Conservation (phyloP, 2,113 vertebrate species). For the Rhinolophus ferrumequinum region DNA sequence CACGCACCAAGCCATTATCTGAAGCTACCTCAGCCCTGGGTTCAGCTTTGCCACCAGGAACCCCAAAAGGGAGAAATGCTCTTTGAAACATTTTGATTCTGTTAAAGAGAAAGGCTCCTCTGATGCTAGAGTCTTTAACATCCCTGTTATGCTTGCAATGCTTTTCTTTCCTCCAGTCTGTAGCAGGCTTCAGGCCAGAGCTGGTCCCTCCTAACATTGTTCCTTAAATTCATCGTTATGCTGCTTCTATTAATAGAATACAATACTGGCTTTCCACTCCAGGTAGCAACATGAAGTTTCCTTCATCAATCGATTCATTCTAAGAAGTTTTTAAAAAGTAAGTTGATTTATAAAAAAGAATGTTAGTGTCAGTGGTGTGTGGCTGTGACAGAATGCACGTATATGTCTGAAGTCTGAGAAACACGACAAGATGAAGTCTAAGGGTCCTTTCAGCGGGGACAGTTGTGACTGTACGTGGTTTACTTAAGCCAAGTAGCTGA, state of each 20-base stretch:
- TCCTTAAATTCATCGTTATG: background rate
- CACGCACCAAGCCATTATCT: accelerated
- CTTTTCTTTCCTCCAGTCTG: background rate
- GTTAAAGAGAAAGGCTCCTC: background rate
- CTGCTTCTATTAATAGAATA: background rate
- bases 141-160: too few species aligned
- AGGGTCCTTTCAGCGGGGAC: background rate
- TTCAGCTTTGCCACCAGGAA: too few species aligned
- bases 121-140: background rate
- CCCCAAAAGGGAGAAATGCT: background rate
- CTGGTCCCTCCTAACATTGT: background rate
- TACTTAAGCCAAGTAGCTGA: background rate
- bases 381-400: accelerated
- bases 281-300: background rate
- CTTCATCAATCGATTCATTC: background rate
- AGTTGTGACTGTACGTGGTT: background rate
- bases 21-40: background rate
- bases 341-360: background rate
- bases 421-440: background rate
- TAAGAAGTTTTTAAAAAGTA: background rate
- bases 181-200: background rate
- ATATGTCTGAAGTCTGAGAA: background rate
- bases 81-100: background rate
- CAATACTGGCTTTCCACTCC: background rate
- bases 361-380: accelerated